Evolutionary conservation across 2,888 invertebrate species (phyloP).

Genomic region (Spodoptera littoralis): DNA sequence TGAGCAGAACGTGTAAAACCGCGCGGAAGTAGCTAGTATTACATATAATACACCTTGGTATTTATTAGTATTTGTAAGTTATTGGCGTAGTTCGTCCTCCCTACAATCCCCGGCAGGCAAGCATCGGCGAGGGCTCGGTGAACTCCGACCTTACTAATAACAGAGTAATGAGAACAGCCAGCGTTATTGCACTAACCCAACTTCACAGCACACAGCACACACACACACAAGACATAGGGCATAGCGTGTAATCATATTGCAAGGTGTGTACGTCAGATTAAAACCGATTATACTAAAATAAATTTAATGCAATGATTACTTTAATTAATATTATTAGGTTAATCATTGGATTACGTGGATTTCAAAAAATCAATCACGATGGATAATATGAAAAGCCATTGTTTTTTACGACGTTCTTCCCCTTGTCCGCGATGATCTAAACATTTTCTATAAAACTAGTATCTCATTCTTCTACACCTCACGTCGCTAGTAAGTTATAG

Average conservation of each 20-base stretch:
- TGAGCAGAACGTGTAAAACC: no score
- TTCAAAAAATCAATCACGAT: no score
- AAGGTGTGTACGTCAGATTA: no score
- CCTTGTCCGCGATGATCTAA: background rate
- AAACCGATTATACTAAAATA: no score
- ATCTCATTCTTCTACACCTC: background rate
- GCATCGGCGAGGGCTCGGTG: constrained; percentile 9
- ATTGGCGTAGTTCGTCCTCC: background rate
- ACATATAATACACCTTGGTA: no score
- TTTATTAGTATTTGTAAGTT: background rate
- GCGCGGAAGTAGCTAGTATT: no score
- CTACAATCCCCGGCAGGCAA: constrained; percentile 11
- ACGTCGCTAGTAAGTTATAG: background rate
- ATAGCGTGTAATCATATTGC: constrained; percentile 8
- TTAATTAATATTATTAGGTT: no score
- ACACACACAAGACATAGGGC: background rate
- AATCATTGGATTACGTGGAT: no score
- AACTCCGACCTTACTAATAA: constrained; percentile 38
- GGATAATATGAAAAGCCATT: no score
- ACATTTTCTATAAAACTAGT: background rate
- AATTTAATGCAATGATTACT: no score
- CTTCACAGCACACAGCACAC: constrained; percentile 19
- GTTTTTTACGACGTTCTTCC: no score
- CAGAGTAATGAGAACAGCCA: constrained; percentile 43
- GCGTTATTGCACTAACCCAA: constrained; percentile 41